Percentiles rank a stretch among this genome's conserved stretches.
phyloP scores from a whole-genome alignment of 2,113 vertebrate genomes.

The Herpailurus yagouaroundi region DNA sequence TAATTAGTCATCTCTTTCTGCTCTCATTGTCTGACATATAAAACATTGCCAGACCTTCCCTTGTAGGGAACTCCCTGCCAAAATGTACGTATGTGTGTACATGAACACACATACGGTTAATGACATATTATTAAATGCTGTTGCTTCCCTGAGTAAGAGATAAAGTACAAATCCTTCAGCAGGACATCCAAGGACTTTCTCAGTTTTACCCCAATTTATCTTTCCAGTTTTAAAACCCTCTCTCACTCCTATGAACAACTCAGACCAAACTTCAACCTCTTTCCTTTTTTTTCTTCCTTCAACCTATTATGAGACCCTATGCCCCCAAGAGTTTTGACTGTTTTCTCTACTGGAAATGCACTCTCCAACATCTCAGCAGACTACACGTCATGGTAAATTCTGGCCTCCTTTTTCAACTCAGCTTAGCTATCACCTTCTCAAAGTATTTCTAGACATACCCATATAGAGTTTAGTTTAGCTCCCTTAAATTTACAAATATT shows the following conservation, averaged over 20 bases:
- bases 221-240: not conserved
- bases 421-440: not conserved
- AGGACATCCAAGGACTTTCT: not conserved
- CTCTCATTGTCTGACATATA: not conserved
- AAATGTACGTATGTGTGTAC: not conserved
- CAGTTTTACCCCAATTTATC: not conserved
- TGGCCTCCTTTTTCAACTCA: not conserved
- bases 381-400: not conserved
- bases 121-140: not conserved
- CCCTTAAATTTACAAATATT: not conserved
- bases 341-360: not conserved
- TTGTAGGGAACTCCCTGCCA: not conserved
- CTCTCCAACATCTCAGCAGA: not conserved
- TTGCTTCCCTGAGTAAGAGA: not conserved
- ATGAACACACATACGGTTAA: not conserved
- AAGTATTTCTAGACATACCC: not conserved
- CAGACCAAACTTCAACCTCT: not conserved
- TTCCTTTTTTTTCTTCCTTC: not conserved
- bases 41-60: not conserved
- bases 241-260: not conserved
- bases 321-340: not conserved
- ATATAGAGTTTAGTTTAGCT: not conserved
- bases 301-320: not conserved
- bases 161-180: not conserved
- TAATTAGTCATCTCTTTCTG: not conserved